phyloP scores from a whole-genome alignment of 2,888 invertebrate genomes.

The Ypsolopha sequella region DNA sequence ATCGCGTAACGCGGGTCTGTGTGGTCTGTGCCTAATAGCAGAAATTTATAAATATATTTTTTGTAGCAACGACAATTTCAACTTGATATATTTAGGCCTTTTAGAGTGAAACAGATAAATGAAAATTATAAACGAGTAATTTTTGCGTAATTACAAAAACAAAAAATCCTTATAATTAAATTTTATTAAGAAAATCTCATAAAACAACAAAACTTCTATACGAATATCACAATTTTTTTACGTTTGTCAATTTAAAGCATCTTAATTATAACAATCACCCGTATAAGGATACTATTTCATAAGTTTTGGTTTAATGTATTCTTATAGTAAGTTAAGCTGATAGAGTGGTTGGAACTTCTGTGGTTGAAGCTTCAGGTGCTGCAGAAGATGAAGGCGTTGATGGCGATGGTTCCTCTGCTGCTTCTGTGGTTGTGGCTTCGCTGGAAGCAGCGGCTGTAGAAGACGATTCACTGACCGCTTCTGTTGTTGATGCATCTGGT shows the following conservation, averaged over 20 bases:
- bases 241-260: slow-evolving; percentile 2
- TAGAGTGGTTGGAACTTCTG: slow-evolving; percentile 5
- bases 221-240: slow-evolving; percentile 12
- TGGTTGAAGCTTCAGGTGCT: not conserved
- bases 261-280: not conserved
- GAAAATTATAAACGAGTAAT: no score
- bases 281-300: no score
- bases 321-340: slow-evolving; percentile 11
- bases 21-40: no score
- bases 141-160: no score
- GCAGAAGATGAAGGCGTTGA: not conserved
- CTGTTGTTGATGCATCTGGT: slow-evolving; percentile 3
- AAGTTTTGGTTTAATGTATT: not conserved
- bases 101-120: no score
- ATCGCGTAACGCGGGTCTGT: no score
- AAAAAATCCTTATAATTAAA: no score
- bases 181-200: no score
- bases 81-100: no score
- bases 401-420: not conserved
- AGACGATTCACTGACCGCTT: slow-evolving; percentile 5
- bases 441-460: not conserved
- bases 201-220: slow-evolving; percentile 3
- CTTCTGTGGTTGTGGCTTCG: not conserved
- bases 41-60: no score
- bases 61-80: no score